Percentiles rank a stretch among this genome's conserved stretches.
phyloP scores from a whole-genome alignment of 2,888 invertebrate species.

The Hermodice carunculata region DNA sequence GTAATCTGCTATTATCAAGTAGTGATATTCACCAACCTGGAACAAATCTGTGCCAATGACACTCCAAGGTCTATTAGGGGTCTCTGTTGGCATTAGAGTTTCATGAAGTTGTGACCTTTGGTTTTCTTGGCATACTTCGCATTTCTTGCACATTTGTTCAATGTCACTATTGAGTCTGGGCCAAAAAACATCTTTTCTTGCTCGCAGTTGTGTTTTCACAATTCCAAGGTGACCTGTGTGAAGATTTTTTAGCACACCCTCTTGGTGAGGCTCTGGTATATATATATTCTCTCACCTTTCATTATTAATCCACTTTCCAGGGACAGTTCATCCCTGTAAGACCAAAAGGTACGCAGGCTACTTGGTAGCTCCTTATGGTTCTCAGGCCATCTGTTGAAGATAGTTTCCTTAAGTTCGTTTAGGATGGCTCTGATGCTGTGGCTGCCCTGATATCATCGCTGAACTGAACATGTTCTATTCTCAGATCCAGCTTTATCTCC shows the following conservation, averaged over 20 bases:
- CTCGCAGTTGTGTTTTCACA: neutral
- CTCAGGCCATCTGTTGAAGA: neutral
- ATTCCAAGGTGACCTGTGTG: neutral
- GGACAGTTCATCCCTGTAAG: neutral
- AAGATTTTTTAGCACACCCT: neutral
- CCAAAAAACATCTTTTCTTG: neutral
- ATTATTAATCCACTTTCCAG: neutral
- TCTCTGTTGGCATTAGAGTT: neutral
- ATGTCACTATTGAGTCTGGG: neutral
- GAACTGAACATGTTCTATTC: too few relatives aligned
- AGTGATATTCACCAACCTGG: neutral
- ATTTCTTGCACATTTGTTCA: neutral
- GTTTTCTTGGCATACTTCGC: neutral
- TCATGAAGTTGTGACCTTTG: neutral
- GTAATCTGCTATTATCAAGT: neutral
- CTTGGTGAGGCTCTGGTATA: neutral
- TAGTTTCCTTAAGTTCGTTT: neutral
- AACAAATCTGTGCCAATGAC: neutral
- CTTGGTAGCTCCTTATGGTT: neutral
- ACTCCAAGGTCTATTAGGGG: neutral
- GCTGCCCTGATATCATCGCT: neutral
- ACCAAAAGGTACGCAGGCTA: neutral
- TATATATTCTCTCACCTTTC: neutral
- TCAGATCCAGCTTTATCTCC: conserved; percentile 14
- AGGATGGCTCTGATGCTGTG: neutral